Base-by-base conservation (phyloP, 1,140 invertebrate genomes). In the Leptopilina boulardi region DNA sequence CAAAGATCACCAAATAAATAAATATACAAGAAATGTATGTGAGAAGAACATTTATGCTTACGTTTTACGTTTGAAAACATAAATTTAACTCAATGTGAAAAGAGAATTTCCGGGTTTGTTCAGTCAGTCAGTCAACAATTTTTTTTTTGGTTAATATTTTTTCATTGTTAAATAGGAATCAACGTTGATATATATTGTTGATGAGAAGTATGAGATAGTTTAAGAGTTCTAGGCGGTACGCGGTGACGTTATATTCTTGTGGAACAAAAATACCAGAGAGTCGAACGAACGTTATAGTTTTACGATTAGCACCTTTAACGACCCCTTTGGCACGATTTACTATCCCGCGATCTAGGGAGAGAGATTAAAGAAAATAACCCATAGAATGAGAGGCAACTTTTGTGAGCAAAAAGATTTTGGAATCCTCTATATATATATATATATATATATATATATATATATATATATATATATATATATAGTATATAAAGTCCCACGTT, bases 271-370 rank as follows among this genome's bases (percentile, higher is more conserved):
- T 76, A 47, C 59, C 59, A 30, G 15, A 30, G 15, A 30, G 21
- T 66, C 59, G 26, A 59, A 23, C 30, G 56, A 84, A 74, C 78
- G 75, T 75, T 77, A 38, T 38, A 74, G 71, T 81, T 85, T 84
- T 84, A 83, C 82, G 82, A 84, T 84, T 84, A 84, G 82, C 75
- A 78, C 80, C 80, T 82, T 34, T 83, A 82, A 84, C 80, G 83
- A 84, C 82, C 80, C 71, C 73, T 75, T 80, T 77, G 77, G 80
- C 77, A 79, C 80, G 80, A 80, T 83, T 84, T 82, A 84, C 76
- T 80, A 82, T 83, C 78, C 79, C 73, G 77, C 77, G 79, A 80
- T 81, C 78, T 47, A 74, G 51, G 56, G 70, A 80, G 72, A 77
- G 71, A 82, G 81, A 84, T 84, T 83, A 83, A 77, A 77, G 59